These are phyloP conservation scores for Macropis europaea DNA, from an alignment of 2,888 invertebrate genomes.

Conservation along the genomic window DNA sequence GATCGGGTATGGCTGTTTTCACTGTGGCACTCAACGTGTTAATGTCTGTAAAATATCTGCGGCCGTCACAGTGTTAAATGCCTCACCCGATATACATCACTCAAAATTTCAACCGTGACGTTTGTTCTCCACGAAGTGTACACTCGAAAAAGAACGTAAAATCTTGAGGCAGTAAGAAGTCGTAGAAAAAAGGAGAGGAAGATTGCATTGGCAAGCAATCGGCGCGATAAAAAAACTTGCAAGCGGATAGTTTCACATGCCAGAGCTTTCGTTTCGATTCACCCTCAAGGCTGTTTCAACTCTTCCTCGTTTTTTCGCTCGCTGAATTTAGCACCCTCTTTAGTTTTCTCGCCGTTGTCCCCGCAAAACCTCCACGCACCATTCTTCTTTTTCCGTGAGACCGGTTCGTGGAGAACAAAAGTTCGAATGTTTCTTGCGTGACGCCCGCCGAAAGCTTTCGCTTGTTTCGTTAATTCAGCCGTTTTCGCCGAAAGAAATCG, in stretches of 20 bases:
- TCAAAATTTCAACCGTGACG: too few species aligned
- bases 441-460: constrained; percentile 4
- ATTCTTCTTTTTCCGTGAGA: constrained; percentile 24
- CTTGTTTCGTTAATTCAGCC: constrained; percentile 15
- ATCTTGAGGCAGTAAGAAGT: constrained; percentile 5
- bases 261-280: constrained; percentile 27
- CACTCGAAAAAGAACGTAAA: too few species aligned
- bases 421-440: constrained; percentile 20
- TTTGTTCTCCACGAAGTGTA: too few species aligned
- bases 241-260: constrained; percentile 28
- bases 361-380: constrained; percentile 10
- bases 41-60: too few species aligned
- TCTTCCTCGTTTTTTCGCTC: constrained; percentile 4
- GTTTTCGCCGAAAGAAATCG: constrained; percentile 1
- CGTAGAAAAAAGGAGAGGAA: not conserved
- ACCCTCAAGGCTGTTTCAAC: constrained; percentile 30
- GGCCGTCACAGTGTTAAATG: too few species aligned
- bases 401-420: constrained; percentile 29
- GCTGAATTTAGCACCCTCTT: constrained; percentile 48
- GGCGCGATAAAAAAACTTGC: constrained; percentile 29
- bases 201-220: constrained; percentile 27
- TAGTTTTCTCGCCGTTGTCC: constrained; percentile 25
- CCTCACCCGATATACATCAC: too few species aligned
- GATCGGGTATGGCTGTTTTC: too few species aligned
- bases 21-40: too few species aligned